phyloP scores from a whole-genome alignment of 1,140 invertebrate genomes.

The Aethina tumida region DNA sequence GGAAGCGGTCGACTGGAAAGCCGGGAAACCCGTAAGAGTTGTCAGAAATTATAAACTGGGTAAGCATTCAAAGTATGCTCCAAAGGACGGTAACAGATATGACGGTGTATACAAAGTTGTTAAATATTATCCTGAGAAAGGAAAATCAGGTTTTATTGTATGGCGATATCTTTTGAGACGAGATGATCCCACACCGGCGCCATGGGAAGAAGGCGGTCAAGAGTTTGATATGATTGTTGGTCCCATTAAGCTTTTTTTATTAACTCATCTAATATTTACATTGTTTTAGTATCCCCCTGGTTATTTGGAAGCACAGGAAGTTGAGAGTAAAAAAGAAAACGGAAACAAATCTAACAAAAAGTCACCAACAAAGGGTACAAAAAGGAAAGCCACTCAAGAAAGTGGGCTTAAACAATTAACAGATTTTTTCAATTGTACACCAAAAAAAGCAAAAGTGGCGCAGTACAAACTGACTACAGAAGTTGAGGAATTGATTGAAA shows the following conservation, averaged over 20 bases:
- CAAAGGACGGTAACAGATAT: conserved; percentile 64
- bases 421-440: conserved; percentile 7
- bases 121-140: conserved; percentile 74
- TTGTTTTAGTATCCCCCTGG: conserved; percentile 59
- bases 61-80: conserved; percentile 71
- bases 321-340: conserved; percentile 32
- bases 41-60: conserved; percentile 64
- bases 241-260: conserved; percentile 9
- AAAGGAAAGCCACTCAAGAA: conserved; percentile 16
- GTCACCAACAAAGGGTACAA: conserved; percentile 19
- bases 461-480: conserved; percentile 40
- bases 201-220: conserved; percentile 71
- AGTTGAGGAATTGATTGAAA: conserved; percentile 43
- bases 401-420: conserved; percentile 2
- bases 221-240: conserved; percentile 44
- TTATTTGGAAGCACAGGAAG: conserved; percentile 57
- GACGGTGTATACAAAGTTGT: conserved; percentile 74
- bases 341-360: conserved; percentile 12
- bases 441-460: conserved; percentile 38
- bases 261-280: not conserved
- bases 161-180: conserved; percentile 72
- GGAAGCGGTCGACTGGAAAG: conserved; percentile 60
- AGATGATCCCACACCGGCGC: conserved; percentile 70
- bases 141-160: conserved; percentile 68
- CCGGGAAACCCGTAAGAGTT: conserved; percentile 70